Base-by-base conservation (phyloP, 23 tunicate species). In the Phallusia fumigata region DNA sequence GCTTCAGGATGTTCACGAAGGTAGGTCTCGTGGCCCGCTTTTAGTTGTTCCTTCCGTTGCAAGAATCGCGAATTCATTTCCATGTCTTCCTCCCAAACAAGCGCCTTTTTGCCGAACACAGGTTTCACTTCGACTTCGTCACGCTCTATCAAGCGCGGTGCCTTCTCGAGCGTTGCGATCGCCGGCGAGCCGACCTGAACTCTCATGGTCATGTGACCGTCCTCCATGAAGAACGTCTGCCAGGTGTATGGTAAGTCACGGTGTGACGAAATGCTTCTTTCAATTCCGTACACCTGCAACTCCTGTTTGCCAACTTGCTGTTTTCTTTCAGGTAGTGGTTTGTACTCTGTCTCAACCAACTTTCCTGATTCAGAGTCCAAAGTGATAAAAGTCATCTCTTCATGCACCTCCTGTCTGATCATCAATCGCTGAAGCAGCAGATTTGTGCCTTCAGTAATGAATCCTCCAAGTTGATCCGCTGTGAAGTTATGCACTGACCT, bases 171-270 rank as follows among this genome's bases (percentile, higher is more conserved):
- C 16, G 69, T 47, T 0, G 58, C 84, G 31, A 89, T 65, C 30
- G 79, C 82, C 19, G 98, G 90, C 8, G 94, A 85, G 3, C 98
- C 98, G 0, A 89, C 83, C 64, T 94, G 98, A 19, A 94, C 74
- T 64, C 91, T 50, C 90, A 89, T 89, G 8, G 98, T 85, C 33
- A 94, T 65, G 82, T 94, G 98, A 21, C 94, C 98, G 65, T 94
- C 98, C 18, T 83, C 88, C 86, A 94, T 80, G 53, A 89, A 94
- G 50, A 72, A 94, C 12, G 90, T 73, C 50, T 79, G 98, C 98
- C 98, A 94, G 13, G 91, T 89, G 35, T 81, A 65, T 11, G 98
- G 94, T 13, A 94, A 53, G 52, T 89, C 98, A 8, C 64, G 30
- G 19, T 65, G 64, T 10, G 93, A 89, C 1, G 33, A 35, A 33